These are phyloP conservation scores for Syrphus vitripennis DNA, from an alignment of 2,888 invertebrate genomes.

Conservation along the genomic window DNA sequence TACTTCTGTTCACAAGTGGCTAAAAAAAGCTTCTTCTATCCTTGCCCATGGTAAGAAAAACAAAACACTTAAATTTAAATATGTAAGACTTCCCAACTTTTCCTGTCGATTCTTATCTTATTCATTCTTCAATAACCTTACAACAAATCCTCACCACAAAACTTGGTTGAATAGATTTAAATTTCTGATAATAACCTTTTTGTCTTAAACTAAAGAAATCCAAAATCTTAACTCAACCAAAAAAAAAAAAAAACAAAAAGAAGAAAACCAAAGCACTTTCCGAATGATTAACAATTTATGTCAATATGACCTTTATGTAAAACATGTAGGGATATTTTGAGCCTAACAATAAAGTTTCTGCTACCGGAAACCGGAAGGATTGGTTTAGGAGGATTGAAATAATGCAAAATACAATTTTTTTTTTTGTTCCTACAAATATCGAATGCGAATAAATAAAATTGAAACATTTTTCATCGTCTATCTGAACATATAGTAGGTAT, in stretches of 20 bases:
- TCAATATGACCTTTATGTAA: neutral
- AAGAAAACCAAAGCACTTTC: neutral
- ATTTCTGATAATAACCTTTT: neutral
- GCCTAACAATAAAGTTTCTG: neutral
- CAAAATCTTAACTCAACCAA: neutral
- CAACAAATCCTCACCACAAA: neutral
- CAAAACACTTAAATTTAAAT: too few relatives aligned
- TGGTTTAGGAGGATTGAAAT: neutral
- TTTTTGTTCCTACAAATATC: neutral
- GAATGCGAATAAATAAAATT: conserved; percentile 9
- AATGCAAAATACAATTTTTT: conserved; percentile 12
- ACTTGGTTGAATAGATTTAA: neutral
- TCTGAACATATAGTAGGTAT: too few relatives aligned
- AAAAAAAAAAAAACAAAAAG: too few relatives aligned
- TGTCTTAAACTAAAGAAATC: neutral
- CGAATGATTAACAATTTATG: neutral
- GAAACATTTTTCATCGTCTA: conserved; percentile 10
- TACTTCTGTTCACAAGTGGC: too few relatives aligned
- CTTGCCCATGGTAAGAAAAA: too few relatives aligned
- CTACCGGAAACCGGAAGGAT: neutral
- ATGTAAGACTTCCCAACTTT: too few relatives aligned
- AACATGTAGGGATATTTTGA: neutral
- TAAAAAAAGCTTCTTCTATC: too few relatives aligned
- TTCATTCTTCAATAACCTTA: neutral
- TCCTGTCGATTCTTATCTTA: too few relatives aligned